Evolutionary conservation across 2,888 invertebrate genomes (phyloP).

Genomic region (Automeris io): DNA sequence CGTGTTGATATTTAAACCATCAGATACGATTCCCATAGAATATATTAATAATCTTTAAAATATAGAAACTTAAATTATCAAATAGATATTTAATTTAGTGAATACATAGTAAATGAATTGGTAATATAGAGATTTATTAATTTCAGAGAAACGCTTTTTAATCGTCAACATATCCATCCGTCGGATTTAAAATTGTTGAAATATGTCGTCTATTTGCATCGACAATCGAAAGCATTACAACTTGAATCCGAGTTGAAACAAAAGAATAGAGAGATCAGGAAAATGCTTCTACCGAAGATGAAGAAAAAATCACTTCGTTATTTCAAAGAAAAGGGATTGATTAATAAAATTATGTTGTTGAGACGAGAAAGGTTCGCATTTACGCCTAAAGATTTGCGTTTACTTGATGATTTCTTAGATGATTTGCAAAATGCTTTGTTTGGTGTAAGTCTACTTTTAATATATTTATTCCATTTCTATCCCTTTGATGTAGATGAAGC

Average conservation of each 20-base stretch:
- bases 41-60: too few species aligned
- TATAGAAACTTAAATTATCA: too few species aligned
- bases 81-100: neutral
- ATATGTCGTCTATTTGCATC: conserved; percentile 34
- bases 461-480: neutral
- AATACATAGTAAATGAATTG: neutral
- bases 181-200: conserved; percentile 42
- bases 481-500: too few species aligned
- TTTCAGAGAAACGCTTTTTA: conserved; percentile 22
- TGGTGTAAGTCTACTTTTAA: conserved; percentile 36
- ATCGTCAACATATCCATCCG: conserved; percentile 23
- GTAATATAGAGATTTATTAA: neutral
- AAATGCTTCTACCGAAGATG: conserved; percentile 16
- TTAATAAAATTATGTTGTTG: conserved; percentile 22
- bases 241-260: conserved; percentile 1
- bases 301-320: conserved; percentile 16
- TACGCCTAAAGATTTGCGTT: conserved; percentile 10
- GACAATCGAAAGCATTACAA: conserved; percentile 17
- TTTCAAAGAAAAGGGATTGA: conserved; percentile 17
- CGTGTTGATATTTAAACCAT: too few species aligned
- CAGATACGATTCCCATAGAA: too few species aligned
- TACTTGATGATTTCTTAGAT: conserved; percentile 25
- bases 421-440: conserved; percentile 28
- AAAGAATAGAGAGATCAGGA: conserved; percentile 8
- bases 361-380: conserved; percentile 1